Conservation (phyloP, 2,797 vertebrate genomes). For the Graptemys geographica region DNA sequence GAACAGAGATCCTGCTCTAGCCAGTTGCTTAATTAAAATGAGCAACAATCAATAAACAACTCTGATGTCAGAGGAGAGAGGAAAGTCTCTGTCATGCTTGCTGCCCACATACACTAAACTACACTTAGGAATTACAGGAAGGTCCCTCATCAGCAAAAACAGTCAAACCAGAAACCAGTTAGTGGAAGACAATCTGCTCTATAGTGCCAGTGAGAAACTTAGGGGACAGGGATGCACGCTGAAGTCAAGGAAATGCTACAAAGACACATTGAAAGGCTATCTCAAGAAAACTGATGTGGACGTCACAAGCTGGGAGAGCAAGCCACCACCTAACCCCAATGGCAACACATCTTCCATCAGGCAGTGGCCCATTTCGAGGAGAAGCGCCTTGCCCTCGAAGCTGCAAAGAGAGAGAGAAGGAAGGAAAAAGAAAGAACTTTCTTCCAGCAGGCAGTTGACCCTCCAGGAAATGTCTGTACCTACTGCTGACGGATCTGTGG, state of each 20-base stretch:
- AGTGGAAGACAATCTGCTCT: not conserved
- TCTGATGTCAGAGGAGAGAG: not conserved
- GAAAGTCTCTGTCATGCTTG: not conserved
- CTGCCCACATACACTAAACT: not conserved
- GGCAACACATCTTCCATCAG: too few relatives aligned
- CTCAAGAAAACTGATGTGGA: too few relatives aligned
- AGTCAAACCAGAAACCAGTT: not conserved
- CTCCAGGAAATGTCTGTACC: too few relatives aligned
- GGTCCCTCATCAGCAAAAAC: not conserved
- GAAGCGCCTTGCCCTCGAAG: too few relatives aligned
- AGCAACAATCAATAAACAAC: not conserved
- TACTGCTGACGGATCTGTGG: too few relatives aligned
- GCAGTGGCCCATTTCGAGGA: too few relatives aligned
- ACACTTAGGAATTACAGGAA: not conserved
- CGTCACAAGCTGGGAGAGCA: too few relatives aligned
- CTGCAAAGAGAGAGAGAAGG: too few relatives aligned
- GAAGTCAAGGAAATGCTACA: not conserved
- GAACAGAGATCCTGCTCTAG: not conserved
- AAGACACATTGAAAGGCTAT: too few relatives aligned
- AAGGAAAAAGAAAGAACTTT: too few relatives aligned
- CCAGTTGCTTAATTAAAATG: not conserved
- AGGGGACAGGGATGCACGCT: not conserved
- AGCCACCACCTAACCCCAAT: too few relatives aligned
- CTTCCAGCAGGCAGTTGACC: too few relatives aligned
- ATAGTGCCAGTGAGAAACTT: not conserved